These are phyloP conservation scores for Cosmia pyralina DNA, from an alignment of 2,888 invertebrate species.

Conservation along the genomic window DNA sequence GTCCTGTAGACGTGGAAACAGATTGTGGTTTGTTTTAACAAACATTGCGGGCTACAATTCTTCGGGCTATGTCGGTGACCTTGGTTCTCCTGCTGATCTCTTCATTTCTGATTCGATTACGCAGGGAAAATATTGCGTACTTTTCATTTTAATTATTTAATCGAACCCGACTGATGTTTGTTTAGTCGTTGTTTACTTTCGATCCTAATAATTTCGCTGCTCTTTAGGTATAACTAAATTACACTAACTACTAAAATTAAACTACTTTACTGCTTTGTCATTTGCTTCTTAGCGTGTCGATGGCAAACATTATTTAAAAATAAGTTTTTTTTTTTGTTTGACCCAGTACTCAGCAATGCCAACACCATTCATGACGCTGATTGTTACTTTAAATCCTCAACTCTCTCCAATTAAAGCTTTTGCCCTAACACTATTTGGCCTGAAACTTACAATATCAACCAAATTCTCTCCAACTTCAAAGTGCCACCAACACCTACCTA, in stretches of 20 bases:
- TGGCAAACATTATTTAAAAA: too few species aligned
- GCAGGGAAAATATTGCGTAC: too few species aligned
- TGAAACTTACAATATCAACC: constrained; percentile 11
- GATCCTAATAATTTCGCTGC: neutral
- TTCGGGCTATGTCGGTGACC: too few species aligned
- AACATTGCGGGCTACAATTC: too few species aligned
- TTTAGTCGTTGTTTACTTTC: neutral
- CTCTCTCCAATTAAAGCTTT: neutral
- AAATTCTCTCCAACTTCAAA: constrained; percentile 16
- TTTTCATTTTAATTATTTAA: neutral
- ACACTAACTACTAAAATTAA: neutral
- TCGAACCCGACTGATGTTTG: neutral
- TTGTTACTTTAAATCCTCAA: neutral
- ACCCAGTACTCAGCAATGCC: too few species aligned
- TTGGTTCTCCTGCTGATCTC: too few species aligned
- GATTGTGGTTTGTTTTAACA: too few species aligned
- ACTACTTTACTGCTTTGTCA: neutral
- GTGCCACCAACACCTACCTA: constrained; percentile 14
- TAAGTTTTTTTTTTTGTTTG: too few species aligned
- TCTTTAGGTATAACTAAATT: neutral
- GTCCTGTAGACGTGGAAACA: too few species aligned
- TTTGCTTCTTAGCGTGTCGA: too few species aligned
- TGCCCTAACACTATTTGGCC: neutral
- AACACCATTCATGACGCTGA: too few species aligned
- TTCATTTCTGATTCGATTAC: too few species aligned